phyloP scores from a whole-genome alignment of 2,113 vertebrate species.

The zebrafish (Danio rerio) region DNA sequence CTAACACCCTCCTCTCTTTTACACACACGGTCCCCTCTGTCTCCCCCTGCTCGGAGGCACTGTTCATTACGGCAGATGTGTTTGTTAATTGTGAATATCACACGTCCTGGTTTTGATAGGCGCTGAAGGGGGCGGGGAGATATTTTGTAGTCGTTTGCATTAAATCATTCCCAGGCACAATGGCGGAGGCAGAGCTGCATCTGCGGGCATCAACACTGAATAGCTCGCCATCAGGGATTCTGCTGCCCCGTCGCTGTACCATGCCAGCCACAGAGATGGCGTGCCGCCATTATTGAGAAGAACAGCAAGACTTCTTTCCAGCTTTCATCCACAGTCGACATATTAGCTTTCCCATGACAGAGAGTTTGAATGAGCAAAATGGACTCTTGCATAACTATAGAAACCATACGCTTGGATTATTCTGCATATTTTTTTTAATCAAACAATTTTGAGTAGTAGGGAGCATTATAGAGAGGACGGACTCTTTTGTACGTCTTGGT shows the following conservation, averaged over 20 bases:
- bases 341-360: constrained; percentile 13
- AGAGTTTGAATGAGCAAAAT: not conserved
- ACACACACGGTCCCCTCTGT: constrained; percentile 24
- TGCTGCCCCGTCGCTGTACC: constrained; percentile 64
- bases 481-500: constrained; percentile 57
- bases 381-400: constrained; percentile 5
- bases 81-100: constrained; percentile 76
- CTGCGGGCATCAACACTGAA: constrained; percentile 72
- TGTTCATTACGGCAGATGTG: constrained; percentile 68
- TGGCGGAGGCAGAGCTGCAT: constrained; percentile 66
- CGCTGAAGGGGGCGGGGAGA: constrained; percentile 68
- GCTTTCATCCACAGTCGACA: constrained; percentile 17
- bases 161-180: constrained; percentile 75
- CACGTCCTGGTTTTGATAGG: constrained; percentile 61
- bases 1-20: constrained; percentile 43
- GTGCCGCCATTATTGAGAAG: constrained; percentile 73
- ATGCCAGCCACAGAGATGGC: constrained; percentile 68
- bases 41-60: constrained; percentile 33
- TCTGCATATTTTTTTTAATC: not conserved
- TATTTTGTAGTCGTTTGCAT: constrained; percentile 67
- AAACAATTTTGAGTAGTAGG: constrained; percentile 11
- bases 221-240: constrained; percentile 68
- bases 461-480: constrained; percentile 42
- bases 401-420: not conserved
- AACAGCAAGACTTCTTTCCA: constrained; percentile 16